Evolutionary conservation across 2,888 invertebrate species (phyloP).

Genomic region (Netelia virgata): DNA sequence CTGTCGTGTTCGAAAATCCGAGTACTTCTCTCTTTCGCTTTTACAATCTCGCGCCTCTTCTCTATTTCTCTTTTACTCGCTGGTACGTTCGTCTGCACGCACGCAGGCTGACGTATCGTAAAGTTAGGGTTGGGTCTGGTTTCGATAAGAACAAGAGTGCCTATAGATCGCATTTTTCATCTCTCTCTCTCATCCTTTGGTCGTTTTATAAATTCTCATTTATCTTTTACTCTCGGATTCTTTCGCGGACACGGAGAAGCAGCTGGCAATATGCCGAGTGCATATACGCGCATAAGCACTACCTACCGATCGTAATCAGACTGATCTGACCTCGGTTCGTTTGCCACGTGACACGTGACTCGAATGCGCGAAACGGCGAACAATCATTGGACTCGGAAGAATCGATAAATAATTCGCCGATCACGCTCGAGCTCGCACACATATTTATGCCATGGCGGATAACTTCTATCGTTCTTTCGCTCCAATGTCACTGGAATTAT

Average conservation of each 20-base stretch:
- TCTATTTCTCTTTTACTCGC: constrained; percentile 20
- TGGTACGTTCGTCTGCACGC: background rate
- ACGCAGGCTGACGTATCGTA: constrained; percentile 10
- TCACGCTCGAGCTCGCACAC: background rate
- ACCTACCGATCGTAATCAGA: constrained; percentile 38
- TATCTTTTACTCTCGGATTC: background rate
- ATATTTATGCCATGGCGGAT: constrained; percentile 3
- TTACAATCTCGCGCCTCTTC: constrained; percentile 2
- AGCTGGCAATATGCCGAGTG: constrained; percentile 51
- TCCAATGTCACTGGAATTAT: background rate
- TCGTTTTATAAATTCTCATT: background rate
- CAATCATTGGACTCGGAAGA: constrained; percentile 43
- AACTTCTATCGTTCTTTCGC: constrained; percentile 3
- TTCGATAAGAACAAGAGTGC: constrained; percentile 18
- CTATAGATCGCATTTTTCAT: constrained; percentile 1
- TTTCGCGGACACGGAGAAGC: background rate
- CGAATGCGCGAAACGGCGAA: constrained; percentile 41
- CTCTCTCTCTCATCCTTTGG: background rate
- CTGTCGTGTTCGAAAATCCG: constrained; percentile 64
- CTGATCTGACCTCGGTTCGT: constrained; percentile 35
- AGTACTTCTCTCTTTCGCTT: background rate
- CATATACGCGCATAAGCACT: constrained; percentile 26
- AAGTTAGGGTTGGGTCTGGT: background rate
- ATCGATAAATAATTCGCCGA: constrained; percentile 31
- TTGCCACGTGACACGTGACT: constrained; percentile 37